Evolutionary conservation across 2,888 invertebrate genomes (phyloP), one percentile per base, ranked within the genome.

Genomic region (Ichneumoninae sp.): DNA sequence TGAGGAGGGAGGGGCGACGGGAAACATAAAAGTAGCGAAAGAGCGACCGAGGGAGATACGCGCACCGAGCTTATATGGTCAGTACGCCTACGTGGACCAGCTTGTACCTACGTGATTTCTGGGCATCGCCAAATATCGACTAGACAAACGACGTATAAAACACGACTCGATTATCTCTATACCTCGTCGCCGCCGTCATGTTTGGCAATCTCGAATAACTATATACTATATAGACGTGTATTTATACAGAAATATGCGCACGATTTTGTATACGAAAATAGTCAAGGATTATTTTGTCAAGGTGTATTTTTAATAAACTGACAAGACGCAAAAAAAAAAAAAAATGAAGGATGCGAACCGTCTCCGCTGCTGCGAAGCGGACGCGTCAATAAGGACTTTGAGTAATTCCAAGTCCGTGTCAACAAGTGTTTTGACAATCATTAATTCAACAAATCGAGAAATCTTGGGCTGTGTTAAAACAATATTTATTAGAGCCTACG

Each of bases 111-210:
- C 88, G 86, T 86, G 75, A 80, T 86, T 86, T 86, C 86, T 84
- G 86, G 82, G 87, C 91, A 92, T 93, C 90, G 88, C 92, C 92
- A 93, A 93, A 93, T 92, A 93, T 93, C 91, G 91, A 90, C 89
- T 89, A 91, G 88, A 89, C 87, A 79, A 80, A 84, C 83, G 57
- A 80, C 66, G 78, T 75, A 75, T 82, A 70, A 75, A 82, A 82
- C 70, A 76, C 66, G 33, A 60, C 82, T 82, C 60, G 84, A 79
- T 82, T 76, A 75, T 82, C 47, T 82, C 26, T 40, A 62, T 57
- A 50, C 66, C 54, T 79, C 79, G 6, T 72, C 81, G 40, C 70
- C 77, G 36, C 30, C 69, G 69, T 84, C 78, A 71, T 80, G 50
- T 76, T 82, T 76, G 68, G 72, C 76, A 80, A 85, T 82, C 44